Evolutionary conservation across 2,888 invertebrate species (phyloP).

Genomic region (Malachius bipustulatus): DNA sequence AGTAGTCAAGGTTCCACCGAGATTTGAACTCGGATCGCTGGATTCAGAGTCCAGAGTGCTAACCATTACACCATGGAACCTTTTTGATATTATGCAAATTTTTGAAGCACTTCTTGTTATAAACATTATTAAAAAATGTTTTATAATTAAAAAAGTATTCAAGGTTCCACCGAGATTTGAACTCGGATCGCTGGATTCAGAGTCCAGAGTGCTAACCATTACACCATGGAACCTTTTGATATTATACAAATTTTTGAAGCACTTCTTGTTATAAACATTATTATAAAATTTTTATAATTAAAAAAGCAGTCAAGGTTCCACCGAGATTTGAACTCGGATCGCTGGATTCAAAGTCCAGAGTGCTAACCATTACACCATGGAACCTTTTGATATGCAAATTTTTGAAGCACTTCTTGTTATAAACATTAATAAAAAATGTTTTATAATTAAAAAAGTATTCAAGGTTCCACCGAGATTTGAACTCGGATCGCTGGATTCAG

Average conservation of each 20-base stretch:
- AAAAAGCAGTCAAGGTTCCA: too few relatives aligned
- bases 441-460: too few relatives aligned
- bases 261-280: too few relatives aligned
- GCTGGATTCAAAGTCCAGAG: constrained; percentile 70
- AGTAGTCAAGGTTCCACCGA: constrained; percentile 66
- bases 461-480: constrained; percentile 68
- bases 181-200: constrained; percentile 71
- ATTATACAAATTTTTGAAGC: too few relatives aligned
- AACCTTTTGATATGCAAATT: too few relatives aligned
- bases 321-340: constrained; percentile 72
- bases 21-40: constrained; percentile 71
- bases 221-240: constrained; percentile 60
- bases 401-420: too few relatives aligned
- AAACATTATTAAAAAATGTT: too few relatives aligned
- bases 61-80: constrained; percentile 66
- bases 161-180: constrained; percentile 68
- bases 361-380: constrained; percentile 69
- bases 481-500: constrained; percentile 71
- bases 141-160: too few relatives aligned
- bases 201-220: constrained; percentile 71
- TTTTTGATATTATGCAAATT: too few relatives aligned
- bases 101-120: too few relatives aligned
- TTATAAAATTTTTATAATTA: too few relatives aligned
- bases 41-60: constrained; percentile 71
- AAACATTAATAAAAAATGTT: too few relatives aligned